Base-by-base conservation (phyloP, 2,113 vertebrate genomes). In the Holacanthus passer region DNA sequence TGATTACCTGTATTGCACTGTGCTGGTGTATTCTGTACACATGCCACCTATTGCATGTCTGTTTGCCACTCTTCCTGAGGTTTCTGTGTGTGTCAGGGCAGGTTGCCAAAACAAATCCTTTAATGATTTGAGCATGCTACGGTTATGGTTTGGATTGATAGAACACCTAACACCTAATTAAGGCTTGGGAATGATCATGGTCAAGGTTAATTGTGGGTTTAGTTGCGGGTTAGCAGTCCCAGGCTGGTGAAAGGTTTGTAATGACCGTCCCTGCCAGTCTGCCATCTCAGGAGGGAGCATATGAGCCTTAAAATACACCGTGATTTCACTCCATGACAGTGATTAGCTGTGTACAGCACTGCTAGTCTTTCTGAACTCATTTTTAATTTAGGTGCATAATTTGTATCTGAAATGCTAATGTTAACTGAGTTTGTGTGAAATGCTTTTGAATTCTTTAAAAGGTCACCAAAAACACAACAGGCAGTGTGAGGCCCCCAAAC, bases 381-480 rank as follows among this genome's bases (percentile, higher is more conserved):
- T 67, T 76, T 59, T 45, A 58, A 59, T 74, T 58, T 45, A 75
- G 63, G 60, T 76, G 39, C 70, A 77, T 68, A 47, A 82, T 68
- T 52, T 68, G 35, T 35, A 27, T 60, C 29, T 69, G 60, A 69
- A 79, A 82, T 85, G 75, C 66, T 79, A 80, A 83, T 77, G 67
- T 65, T 50, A 50, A 31, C 64, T 56, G 62, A 73, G 27, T 69
- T 62, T 14, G 63, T 43, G 5, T 77, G 75, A 70, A 77, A 70
- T 48, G 71, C 62, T 41, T 77, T 53, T 50, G 39, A 69, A 66
- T 85, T 71, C 39, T 73, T 59, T 20, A 56, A 83, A 84, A 78
- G 78, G 84, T 73, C 74, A 63, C 64, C 55, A 58, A 45, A 79
- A 86, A 63, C 47, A 86, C 52, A 74, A 81, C 72, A 69, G 62